A percentile compares a stretch with the other conserved stretches of the same genome.
These are phyloP conservation scores for Antheraea pernyi DNA, from an alignment of 1,140 invertebrate genomes.

Conservation along the genomic window DNA sequence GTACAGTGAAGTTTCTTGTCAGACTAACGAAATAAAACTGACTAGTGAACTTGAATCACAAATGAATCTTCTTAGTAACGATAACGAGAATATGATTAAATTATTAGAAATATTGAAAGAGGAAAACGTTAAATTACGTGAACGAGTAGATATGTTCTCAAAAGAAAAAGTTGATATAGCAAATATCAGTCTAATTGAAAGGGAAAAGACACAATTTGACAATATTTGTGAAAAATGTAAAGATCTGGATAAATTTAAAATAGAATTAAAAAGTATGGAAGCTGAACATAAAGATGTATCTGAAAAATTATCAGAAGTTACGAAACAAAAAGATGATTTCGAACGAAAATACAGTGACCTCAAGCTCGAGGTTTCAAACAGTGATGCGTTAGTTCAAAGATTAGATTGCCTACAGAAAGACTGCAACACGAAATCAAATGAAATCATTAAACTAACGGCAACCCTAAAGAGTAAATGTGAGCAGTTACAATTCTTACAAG, in stretches of 20 bases:
- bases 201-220: background rate
- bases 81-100: constrained; percentile 26
- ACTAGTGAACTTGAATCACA: constrained; percentile 3
- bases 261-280: constrained; percentile 18
- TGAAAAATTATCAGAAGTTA: constrained; percentile 39
- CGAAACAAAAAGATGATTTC: constrained; percentile 41
- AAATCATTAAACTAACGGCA: constrained; percentile 42
- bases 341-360: constrained; percentile 53
- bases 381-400: constrained; percentile 44
- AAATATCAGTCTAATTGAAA: background rate
- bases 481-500: constrained; percentile 48
- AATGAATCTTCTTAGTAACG: constrained; percentile 14
- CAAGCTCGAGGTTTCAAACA: constrained; percentile 41
- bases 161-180: constrained; percentile 18
- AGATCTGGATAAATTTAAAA: constrained; percentile 24
- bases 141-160: constrained; percentile 21
- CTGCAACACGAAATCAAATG: constrained; percentile 32
- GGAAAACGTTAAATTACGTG: constrained; percentile 49
- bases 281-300: constrained; percentile 35
- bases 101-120: constrained; percentile 39
- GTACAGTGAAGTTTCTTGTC: constrained; percentile 50
- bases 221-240: constrained; percentile 13
- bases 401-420: constrained; percentile 51
- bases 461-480: constrained; percentile 37
- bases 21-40: constrained; percentile 38